Evolutionary conservation across 2,797 vertebrate species (phyloP), one percentile per base, ranked within the genome.

Genomic region (Thamnophis elegans): DNA sequence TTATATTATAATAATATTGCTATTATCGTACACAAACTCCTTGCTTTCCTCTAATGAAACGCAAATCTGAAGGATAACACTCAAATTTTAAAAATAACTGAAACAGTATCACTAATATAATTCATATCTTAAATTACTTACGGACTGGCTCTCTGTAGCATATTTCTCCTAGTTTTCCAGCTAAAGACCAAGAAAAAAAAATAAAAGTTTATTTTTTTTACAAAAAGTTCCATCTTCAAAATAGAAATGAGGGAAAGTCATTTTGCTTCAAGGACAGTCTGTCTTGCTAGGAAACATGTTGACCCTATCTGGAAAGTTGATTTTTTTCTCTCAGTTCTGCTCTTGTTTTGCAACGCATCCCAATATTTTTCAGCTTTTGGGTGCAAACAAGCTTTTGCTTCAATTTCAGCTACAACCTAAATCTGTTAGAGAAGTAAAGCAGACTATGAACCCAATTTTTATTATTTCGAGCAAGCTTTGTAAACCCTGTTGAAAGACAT

Each of bases 91-190:
- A 47, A 82, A 47, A 47, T 47, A 82, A 47, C 4, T 47, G 78
- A 82, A 82, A 82, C 47, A 82, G 20, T 82, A 47, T 20, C 22
- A 82, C 78, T 82, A 47, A 82, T 47, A 82, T 82, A 82, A 82
- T 82, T 47, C 42, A 25, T 25, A 82, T 47, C 10, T 91, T 85
- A 92, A 91, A 85, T 96, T 90, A 98, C 98, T 98, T 98, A 98
- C 96, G 95, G 95, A 97, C 97, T 91, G 97, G 97, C 20, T 97
- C 97, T 94, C 95, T 98, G 96, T 97, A 97, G 97, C 97, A 98
- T 96, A 96, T 98, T 95, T 98, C 97, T 97, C 98, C 97, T 22
- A 98, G 96, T 10, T 94, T 89, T 92, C 97, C 97, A 95, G 93
- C 97, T 98, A 93, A 56, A 95, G 56, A 42, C 78, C 47, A 94